Evolutionary conservation across 2,888 invertebrate genomes (phyloP), one percentile per base, ranked within the genome.

Genomic region (Gibbula magus): DNA sequence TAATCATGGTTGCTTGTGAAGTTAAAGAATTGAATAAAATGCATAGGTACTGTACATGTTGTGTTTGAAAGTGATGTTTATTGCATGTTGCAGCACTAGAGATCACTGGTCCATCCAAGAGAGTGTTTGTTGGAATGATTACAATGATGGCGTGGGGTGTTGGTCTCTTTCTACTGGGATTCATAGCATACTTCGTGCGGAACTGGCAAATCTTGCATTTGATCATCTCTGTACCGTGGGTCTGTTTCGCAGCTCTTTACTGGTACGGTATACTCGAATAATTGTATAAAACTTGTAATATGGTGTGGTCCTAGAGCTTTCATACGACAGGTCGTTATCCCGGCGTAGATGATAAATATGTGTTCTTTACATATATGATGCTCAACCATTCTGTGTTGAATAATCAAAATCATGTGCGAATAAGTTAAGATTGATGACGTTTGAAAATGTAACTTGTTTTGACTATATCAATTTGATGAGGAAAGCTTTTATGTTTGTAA

Each of bases 41-140:
- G 52, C 18, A 16, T 20, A n/a, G 20, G 56, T 56, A n/a, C n/a
- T 5, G 35, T 35, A 35, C 35, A 2, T 25, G 7, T 25, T 61
- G 10, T 25, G 22, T 25, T 61, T 61, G 45, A 45, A 10, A 8
- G 1, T 8, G 45, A 45, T 13, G 5, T 13, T 10, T 45, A 8
- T 45, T 45, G 45, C 10, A 10, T 13, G 29, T 56, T 56, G 7
- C 20, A 61, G 88, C 91, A 20, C 90, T 92, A 89, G 93, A 93
- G 82, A 83, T 93, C 75, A 91, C 93, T 13, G 93, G 93, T 0
- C 91, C 93, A 10, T 82, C 81, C 18, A 90, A 91, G 61, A 86
- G 93, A 22, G 89, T 90, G 67, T 84, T 92, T 75, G 91, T 92
- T 7, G 90, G 92, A 0, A 89, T 91, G 8, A 87, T 91, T 39